Base-by-base conservation (phyloP, 2,888 invertebrate genomes). In the Agrotis puta region DNA sequence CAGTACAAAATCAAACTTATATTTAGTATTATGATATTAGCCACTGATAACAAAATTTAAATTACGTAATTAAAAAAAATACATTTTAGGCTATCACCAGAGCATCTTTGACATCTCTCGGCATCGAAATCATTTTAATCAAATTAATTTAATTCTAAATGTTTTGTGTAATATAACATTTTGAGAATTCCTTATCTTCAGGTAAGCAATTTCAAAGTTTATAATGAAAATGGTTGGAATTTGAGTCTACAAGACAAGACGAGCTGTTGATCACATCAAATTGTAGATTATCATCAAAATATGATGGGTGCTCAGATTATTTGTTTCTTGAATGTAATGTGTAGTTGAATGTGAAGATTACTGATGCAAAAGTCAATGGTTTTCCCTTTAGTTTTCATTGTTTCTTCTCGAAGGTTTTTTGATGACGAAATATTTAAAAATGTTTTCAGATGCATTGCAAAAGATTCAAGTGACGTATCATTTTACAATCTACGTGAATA, bases 401-500 rank as follows among this genome's bases (percentile, higher is more conserved):
- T 2, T 14, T 43, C 24, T 39, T 20, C 39, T 7, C 20, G 20
- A 13, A 2, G 9, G 9, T 51, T 1, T 45, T 53, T 3, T 22
- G 3, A 61, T 24, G 6, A 61, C 20, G 7, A 48, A 11, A 50
- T 11, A 16, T 48, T 47, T 33, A 7, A 11, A 50, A 57, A 22
- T 50, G 33, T 47, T 76, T 61, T 59, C 77, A 76, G 59, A 56
- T 67, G 18, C 16, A 27, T 54, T 48, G 16, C 2, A 43, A 20
- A 78, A 67, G 74, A 77, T 77, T 85, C 85, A 85, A 54, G 79
- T 81, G 82, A 82, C 53, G 61, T 87, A 22, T 65, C 79, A 43
- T 54, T 67, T 5, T 87, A 89, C 67, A 79, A 85, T n/a, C 86
- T 86, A 84, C 87, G 88, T 88, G 73, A 81, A 68, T 13, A 48